Evolutionary conservation across 2,113 vertebrate species (phyloP), one percentile per base, ranked within the genome.

Genomic region (Plectropomus leopardus): DNA sequence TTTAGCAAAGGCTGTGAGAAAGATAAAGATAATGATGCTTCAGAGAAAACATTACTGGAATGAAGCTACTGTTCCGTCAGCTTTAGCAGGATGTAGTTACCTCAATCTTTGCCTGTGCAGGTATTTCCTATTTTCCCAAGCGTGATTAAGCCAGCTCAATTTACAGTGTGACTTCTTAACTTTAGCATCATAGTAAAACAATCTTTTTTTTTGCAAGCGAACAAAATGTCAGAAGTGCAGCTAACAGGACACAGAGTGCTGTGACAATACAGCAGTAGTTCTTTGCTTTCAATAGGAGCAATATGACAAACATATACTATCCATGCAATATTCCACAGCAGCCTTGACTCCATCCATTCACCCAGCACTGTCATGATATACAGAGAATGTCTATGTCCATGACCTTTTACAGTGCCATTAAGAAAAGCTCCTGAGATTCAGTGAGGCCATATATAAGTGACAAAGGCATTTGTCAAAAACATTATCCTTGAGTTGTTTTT

Each of bases 331-430:
- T 48, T 59, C 23, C 42, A 19, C 40, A 24, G 42, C 34, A 55
- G 80, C 75, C 74, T 84, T 70, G 66, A 78, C 32, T 16, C 54
- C 7, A 23, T 59, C 23, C 42, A 51, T 72, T 84, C 72, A 53
- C 51, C 59, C 44, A 16, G 36, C 42, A 3, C 28, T 50, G 63
- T 53, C 44, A 61, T 63, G 42, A 59, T 17, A 36, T 1, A 21
- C 1, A 36, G 24, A 54, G 65, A 65, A 32, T 0, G 1, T 11
- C 10, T 26, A 47, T 40, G 53, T 84, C 60, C 44, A 5, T 81
- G 57, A 83, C 78, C 82, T 71, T 50, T 57, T 42, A 73, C 16
- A 34, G 17, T 3, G 71, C 76, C 36, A 64, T 85, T 85, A 89
- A 87, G 53, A 76, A 68, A 74, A 72, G 59, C 73, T 77, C 42